phyloP scores from a whole-genome alignment of 1,140 invertebrate species.

The Choristoneura fumiferana region DNA sequence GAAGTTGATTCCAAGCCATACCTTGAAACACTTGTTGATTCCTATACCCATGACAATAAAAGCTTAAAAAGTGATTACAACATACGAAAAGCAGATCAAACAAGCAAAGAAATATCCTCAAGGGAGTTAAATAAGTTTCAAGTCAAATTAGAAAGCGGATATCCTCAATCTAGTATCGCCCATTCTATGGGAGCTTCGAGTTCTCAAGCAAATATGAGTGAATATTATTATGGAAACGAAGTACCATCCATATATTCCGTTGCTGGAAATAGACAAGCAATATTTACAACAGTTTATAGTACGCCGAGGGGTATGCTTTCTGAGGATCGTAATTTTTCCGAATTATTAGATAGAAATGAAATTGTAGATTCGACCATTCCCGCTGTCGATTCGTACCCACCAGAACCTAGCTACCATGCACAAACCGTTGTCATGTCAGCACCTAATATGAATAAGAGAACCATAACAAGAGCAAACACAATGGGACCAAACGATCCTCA shows the following conservation, averaged over 20 bases:
- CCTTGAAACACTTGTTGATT: conserved; percentile 70
- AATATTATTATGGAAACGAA: conserved; percentile 81
- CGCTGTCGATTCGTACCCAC: conserved; percentile 68
- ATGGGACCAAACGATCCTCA: conserved; percentile 78
- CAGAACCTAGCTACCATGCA: conserved; percentile 77
- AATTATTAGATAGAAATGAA: conserved; percentile 84
- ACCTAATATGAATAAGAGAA: conserved; percentile 55
- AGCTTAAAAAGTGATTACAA: conserved; percentile 49
- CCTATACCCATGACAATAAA: conserved; percentile 57
- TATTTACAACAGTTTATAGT: conserved; percentile 85
- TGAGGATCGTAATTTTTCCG: conserved; percentile 82
- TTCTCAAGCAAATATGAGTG: conserved; percentile 58
- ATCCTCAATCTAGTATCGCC: conserved; percentile 51
- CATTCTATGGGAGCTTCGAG: conserved; percentile 49
- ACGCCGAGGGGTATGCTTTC: conserved; percentile 80
- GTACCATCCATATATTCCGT: conserved; percentile 87
- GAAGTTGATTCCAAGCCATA: conserved; percentile 67
- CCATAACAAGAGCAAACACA: conserved; percentile 77
- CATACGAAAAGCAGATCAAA: conserved; percentile 41
- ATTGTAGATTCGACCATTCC: conserved; percentile 74
- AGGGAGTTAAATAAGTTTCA: conserved; percentile 56
- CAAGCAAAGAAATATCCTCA: conserved; percentile 42
- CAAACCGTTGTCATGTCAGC: conserved; percentile 76
- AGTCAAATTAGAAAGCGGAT: conserved; percentile 53
- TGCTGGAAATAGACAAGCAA: conserved; percentile 84